phyloP scores from a whole-genome alignment of 2,888 invertebrate genomes.

The Lamellibrachia satsuma region DNA sequence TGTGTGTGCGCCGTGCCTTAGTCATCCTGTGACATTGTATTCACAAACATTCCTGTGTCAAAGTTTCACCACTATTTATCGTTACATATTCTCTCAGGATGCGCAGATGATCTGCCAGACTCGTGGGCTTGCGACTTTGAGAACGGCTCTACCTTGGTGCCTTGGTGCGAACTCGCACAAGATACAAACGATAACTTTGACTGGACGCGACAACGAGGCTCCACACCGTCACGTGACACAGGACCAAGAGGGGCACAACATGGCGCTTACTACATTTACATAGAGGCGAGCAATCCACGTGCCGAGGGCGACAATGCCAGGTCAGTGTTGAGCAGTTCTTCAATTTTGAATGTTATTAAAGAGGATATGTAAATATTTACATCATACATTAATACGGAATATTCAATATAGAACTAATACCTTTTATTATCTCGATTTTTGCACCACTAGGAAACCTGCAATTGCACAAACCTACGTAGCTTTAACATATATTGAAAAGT shows the following conservation, averaged over 20 bases:
- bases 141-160: constrained; percentile 47
- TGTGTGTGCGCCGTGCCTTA: neutral
- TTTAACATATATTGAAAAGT: too few species aligned
- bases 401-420: too few species aligned
- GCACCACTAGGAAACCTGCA: too few species aligned
- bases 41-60: neutral
- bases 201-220: constrained; percentile 52
- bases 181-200: constrained; percentile 57
- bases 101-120: neutral
- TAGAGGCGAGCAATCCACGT: constrained; percentile 74
- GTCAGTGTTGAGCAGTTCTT: neutral
- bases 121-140: constrained; percentile 60
- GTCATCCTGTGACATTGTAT: neutral
- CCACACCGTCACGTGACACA: constrained; percentile 39
- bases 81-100: neutral
- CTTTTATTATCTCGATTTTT: too few species aligned
- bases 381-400: too few species aligned
- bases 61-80: neutral
- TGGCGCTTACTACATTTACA: constrained; percentile 76
- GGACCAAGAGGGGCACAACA: constrained; percentile 38
- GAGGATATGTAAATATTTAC: neutral
- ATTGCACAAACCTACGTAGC: too few species aligned
- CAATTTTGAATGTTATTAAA: neutral
- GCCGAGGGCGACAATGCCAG: neutral
- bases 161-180: constrained; percentile 54